phyloP scores from a whole-genome alignment of 2,113 vertebrate species.

The Empidonax traillii region DNA sequence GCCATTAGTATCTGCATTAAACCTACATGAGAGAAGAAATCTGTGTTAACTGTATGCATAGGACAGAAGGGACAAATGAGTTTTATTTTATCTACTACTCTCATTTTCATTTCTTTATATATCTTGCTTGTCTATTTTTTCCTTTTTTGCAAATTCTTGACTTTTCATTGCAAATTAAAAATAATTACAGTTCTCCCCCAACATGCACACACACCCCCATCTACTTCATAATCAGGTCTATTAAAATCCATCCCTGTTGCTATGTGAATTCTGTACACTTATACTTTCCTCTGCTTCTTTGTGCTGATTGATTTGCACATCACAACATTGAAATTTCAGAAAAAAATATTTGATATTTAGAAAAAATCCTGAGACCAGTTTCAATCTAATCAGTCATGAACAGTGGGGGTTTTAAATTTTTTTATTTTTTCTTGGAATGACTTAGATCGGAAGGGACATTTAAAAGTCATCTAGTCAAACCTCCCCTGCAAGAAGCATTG shows the following conservation, averaged over 20 bases:
- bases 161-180: conserved; percentile 23
- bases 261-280: conserved; percentile 7
- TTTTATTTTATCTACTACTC: conserved; percentile 31
- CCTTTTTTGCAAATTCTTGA: not conserved
- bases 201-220: not conserved
- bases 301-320: not conserved
- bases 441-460: not conserved
- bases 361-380: not conserved
- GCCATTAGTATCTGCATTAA: not conserved
- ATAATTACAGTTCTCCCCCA: not conserved
- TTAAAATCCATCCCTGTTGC: conserved; percentile 48
- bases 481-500: not conserved
- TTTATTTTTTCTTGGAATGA: not conserved
- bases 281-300: not conserved
- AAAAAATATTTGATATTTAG: not conserved
- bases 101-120: conserved; percentile 41
- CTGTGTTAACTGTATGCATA: conserved; percentile 20
- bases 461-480: not conserved
- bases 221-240: conserved; percentile 29
- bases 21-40: not conserved
- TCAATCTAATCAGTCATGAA: not conserved
- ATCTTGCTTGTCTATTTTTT: conserved; percentile 5
- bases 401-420: fast-evolving
- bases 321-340: not conserved
- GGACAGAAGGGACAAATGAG: not conserved